These are phyloP conservation scores for Pachypsylla venusta DNA, from an alignment of 1,140 invertebrate species.

Conservation along the genomic window DNA sequence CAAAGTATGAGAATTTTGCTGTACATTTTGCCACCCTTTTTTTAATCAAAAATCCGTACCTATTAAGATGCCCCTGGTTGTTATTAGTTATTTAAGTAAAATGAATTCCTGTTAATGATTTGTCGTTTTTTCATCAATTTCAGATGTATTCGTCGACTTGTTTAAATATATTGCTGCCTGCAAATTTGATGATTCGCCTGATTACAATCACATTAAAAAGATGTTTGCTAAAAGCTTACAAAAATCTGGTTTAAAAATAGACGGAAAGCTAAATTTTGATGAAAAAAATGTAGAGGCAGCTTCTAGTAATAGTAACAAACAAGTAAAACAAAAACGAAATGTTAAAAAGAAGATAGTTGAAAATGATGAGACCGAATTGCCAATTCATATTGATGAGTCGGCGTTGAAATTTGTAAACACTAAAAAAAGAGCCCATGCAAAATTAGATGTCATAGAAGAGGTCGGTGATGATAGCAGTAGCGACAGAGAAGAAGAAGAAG, in stretches of 20 bases:
- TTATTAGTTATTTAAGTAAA: no score
- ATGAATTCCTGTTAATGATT: no score
- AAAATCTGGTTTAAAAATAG: neutral
- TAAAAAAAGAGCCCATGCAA: no score
- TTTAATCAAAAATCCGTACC: no score
- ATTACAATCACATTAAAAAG: constrained; percentile 43
- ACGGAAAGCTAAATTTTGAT: neutral
- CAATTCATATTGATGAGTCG: no score
- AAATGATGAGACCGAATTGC: no score
- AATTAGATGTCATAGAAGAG: neutral
- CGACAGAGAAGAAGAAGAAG: neutral
- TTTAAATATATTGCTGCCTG: constrained; percentile 53
- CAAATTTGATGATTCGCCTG: constrained; percentile 50
- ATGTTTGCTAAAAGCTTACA: constrained; percentile 31
- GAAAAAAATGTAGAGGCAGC: neutral
- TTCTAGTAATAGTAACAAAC: neutral
- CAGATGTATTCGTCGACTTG: constrained; percentile 40
- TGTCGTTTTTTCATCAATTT: constrained; percentile 28
- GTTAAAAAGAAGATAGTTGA: neutral
- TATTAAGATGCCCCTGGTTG: no score
- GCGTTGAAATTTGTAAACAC: no score
- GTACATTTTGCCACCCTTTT: no score
- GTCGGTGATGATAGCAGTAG: neutral
- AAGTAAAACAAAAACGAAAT: neutral
- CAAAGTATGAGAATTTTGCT: no score